Conservation (phyloP, 2,888 invertebrate species). For the Autographa gamma region DNA sequence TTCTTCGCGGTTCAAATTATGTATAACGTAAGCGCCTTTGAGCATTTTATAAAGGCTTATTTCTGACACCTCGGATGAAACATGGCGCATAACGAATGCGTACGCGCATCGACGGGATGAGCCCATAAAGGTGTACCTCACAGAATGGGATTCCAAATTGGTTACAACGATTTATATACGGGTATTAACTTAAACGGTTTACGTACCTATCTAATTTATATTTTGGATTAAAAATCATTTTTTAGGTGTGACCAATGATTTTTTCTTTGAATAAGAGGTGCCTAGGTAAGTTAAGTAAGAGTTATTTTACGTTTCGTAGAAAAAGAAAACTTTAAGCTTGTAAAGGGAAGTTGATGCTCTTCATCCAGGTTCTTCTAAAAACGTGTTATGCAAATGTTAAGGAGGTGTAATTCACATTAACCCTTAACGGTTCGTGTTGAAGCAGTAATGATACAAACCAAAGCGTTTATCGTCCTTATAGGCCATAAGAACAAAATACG, state of each 20-base stretch:
- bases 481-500: neutral
- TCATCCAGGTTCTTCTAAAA: neutral
- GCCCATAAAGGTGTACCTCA: constrained; percentile 68
- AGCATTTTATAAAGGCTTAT: constrained; percentile 84
- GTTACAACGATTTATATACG: constrained; percentile 69
- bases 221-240: constrained; percentile 23
- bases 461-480: neutral
- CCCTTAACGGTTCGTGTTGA: neutral
- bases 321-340: neutral
- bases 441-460: neutral
- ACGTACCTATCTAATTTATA: constrained; percentile 47
- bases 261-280: constrained; percentile 1
- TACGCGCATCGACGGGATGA: constrained; percentile 64
- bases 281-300: neutral
- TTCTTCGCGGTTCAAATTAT: constrained; percentile 66
- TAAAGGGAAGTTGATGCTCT: neutral
- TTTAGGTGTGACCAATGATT: constrained; percentile 35
- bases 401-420: neutral
- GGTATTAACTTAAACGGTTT: constrained; percentile 61
- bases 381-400: constrained; percentile 3
- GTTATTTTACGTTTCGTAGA: neutral
- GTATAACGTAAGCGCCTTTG: constrained; percentile 76
- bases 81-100: constrained; percentile 81
- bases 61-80: constrained; percentile 86
- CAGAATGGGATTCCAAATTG: constrained; percentile 75